A percentile compares a stretch with the other conserved stretches of the same genome.
Conservation (phyloP, 2,113 vertebrate species). For the Thalassarche chlororhynchos region DNA sequence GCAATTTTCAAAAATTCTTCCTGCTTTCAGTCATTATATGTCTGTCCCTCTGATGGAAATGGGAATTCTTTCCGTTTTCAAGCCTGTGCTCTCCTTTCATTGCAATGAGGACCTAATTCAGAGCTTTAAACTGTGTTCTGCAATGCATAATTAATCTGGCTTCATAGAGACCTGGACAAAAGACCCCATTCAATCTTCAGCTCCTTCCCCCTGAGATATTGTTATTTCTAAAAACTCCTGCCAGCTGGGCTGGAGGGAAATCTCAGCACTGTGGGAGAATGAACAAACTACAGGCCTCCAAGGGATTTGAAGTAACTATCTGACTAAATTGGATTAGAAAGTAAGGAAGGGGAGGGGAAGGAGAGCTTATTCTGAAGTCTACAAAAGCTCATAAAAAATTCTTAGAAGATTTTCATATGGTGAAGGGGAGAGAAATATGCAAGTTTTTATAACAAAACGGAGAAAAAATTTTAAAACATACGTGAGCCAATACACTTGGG, state of each 20-base stretch:
- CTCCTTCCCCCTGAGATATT: slow-evolving; percentile 87
- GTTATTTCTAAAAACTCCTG: slow-evolving; percentile 90
- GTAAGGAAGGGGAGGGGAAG: slow-evolving; percentile 67
- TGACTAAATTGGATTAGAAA: slow-evolving; percentile 84
- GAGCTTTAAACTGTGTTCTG: slow-evolving; percentile 82
- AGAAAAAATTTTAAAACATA: slow-evolving; percentile 56
- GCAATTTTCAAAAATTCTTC: slow-evolving; percentile 73
- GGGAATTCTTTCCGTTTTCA: slow-evolving; percentile 75
- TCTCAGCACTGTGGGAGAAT: slow-evolving; percentile 84
- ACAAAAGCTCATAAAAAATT: slow-evolving; percentile 66
- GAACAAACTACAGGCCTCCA: slow-evolving; percentile 74
- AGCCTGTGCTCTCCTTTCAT: slow-evolving; percentile 73
- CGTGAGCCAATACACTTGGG: slow-evolving; percentile 27
- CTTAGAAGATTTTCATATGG: slow-evolving; percentile 68
- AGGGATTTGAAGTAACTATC: slow-evolving; percentile 74
- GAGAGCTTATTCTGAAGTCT: slow-evolving; percentile 66
- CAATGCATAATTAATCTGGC: slow-evolving; percentile 96
- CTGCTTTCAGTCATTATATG: slow-evolving; percentile 77
- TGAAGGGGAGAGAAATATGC: slow-evolving; percentile 50
- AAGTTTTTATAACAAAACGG: slow-evolving; percentile 46
- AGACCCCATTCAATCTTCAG: slow-evolving; percentile 88
- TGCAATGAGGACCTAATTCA: slow-evolving; percentile 75
- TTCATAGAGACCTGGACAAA: slow-evolving; percentile 91
- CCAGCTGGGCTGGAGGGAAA: slow-evolving; percentile 90
- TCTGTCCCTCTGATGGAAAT: slow-evolving; percentile 70